These are phyloP conservation scores for Sorex maritimensis DNA, from an alignment of 2,797 vertebrate species.

Conservation along the genomic window DNA sequence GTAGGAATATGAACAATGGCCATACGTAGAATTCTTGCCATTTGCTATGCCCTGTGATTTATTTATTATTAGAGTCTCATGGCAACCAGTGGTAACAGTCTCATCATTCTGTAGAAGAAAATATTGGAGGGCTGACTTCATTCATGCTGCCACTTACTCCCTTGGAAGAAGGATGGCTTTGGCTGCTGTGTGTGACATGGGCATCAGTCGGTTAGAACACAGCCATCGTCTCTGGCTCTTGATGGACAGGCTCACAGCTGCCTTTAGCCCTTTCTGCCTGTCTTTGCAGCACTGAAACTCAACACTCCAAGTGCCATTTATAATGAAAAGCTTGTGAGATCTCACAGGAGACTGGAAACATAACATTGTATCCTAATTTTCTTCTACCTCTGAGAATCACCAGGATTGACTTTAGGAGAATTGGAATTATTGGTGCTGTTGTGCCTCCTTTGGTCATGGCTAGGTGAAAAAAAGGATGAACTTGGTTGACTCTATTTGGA, in stretches of 20 bases:
- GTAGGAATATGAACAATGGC: not conserved
- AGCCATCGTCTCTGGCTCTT: not conserved
- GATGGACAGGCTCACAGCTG: not conserved
- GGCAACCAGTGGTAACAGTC: not conserved
- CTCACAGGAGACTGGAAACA: not conserved
- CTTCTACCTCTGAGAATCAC: slow-evolving; percentile 51
- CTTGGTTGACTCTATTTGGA: slow-evolving; percentile 12
- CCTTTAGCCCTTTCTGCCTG: not conserved
- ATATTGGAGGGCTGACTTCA: not conserved
- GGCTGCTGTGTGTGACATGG: not conserved
- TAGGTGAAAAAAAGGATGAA: not conserved
- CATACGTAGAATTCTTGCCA: not conserved
- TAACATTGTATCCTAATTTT: not conserved
- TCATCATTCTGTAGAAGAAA: not conserved
- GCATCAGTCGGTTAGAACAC: fast-evolving
- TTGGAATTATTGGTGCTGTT: not conserved
- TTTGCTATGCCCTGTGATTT: not conserved
- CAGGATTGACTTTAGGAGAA: slow-evolving; percentile 40
- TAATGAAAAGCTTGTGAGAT: not conserved
- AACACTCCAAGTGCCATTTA: not conserved
- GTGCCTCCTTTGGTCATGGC: not conserved
- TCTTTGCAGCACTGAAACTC: not conserved
- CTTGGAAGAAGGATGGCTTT: not conserved
- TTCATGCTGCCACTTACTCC: not conserved
- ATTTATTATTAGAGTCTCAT: not conserved